These are phyloP conservation scores for Notothenia coriiceps DNA, from an alignment of 2,113 vertebrate species.

Conservation along the genomic window DNA sequence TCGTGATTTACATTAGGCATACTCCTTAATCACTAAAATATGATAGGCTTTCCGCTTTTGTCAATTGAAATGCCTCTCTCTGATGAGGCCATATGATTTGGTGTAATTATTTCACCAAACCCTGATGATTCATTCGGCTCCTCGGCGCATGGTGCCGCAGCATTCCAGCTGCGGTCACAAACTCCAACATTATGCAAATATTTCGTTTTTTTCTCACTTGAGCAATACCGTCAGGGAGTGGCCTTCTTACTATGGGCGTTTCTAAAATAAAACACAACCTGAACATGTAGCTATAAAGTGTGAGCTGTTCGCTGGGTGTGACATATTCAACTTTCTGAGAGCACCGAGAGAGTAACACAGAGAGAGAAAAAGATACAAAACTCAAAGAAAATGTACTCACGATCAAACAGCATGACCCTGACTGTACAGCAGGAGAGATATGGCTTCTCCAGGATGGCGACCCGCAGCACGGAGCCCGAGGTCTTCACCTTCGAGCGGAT, in stretches of 20 bases:
- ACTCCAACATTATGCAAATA: not conserved
- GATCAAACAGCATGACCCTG: conserved; percentile 68
- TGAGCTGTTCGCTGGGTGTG: fast-evolving
- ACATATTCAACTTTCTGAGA: conserved; percentile 6
- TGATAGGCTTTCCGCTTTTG: too few species aligned
- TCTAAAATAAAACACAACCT: conserved; percentile 18
- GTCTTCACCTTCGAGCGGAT: conserved; percentile 84
- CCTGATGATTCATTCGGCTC: conserved; percentile 4
- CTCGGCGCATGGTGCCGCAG: not conserved
- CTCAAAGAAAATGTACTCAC: conserved; percentile 59
- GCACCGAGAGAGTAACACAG: not conserved
- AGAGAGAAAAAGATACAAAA: not conserved
- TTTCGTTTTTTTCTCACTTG: conserved; percentile 22
- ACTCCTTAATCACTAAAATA: too few species aligned
- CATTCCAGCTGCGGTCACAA: not conserved
- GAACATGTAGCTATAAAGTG: conserved; percentile 41
- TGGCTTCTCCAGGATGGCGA: conserved; percentile 38
- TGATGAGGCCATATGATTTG: not conserved
- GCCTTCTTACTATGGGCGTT: conserved; percentile 15
- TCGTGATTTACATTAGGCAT: not conserved
- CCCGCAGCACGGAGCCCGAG: conserved; percentile 81
- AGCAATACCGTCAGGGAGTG: conserved; percentile 50
- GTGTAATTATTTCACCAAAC: not conserved
- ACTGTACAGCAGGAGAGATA: conserved; percentile 53
- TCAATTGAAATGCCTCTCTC: not conserved